Conservation (phyloP, 2,888 invertebrate genomes). For the Cantharis rustica region DNA sequence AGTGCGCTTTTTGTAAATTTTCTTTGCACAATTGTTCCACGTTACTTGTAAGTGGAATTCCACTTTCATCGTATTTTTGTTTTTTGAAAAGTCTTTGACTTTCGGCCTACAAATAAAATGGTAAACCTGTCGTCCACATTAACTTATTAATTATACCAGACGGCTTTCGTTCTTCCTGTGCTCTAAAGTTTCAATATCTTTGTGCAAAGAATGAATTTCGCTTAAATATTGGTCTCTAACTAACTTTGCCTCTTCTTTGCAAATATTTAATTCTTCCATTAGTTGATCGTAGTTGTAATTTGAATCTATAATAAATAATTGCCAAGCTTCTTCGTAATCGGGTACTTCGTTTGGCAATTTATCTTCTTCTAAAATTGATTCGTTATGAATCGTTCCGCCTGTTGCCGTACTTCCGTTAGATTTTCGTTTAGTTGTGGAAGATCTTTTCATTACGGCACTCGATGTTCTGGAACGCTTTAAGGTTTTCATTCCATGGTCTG, state of each 20-base stretch:
- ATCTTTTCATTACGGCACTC: constrained; percentile 18
- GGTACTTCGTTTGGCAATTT: constrained; percentile 33
- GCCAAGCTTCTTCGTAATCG: constrained; percentile 38
- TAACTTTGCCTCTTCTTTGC: constrained; percentile 32
- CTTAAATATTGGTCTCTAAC: constrained; percentile 34
- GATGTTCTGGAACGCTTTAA: constrained; percentile 19
- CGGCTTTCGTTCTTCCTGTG: constrained; percentile 36
- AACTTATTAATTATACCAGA: constrained; percentile 24
- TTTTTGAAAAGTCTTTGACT: constrained; percentile 27
- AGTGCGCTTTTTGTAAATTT: constrained; percentile 34
- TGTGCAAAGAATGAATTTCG: constrained; percentile 34
- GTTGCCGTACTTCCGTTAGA: constrained; percentile 10
- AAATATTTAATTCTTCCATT: constrained; percentile 24
- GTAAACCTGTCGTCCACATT: not conserved
- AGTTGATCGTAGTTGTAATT: constrained; percentile 31
- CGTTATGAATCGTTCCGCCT: constrained; percentile 2
- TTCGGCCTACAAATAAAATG: constrained; percentile 17
- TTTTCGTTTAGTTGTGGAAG: constrained; percentile 20
- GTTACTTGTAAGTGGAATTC: constrained; percentile 9
- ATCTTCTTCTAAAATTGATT: constrained; percentile 15
- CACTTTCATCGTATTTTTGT: constrained; percentile 23
- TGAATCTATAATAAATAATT: constrained; percentile 30
- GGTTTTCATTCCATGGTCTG: not conserved
- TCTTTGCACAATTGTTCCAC: constrained; percentile 31
- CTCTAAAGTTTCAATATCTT: constrained; percentile 28